These are phyloP conservation scores for Epinotia ramella DNA, from an alignment of 2,888 invertebrate species.

Conservation along the genomic window DNA sequence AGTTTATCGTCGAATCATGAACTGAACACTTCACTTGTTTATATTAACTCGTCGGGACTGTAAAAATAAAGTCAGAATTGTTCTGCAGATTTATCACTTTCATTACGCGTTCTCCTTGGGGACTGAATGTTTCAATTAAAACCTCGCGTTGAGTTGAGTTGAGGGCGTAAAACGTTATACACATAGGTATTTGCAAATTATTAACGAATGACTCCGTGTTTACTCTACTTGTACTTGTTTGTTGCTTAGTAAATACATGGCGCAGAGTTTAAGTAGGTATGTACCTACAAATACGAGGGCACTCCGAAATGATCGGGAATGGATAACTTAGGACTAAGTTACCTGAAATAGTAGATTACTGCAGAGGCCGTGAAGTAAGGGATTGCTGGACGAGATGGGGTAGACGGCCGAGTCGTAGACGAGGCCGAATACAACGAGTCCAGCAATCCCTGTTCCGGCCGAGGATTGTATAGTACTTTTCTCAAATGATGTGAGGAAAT, in stretches of 20 bases:
- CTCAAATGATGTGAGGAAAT: no score
- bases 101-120: slow-evolving; percentile 50
- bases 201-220: slow-evolving; percentile 17
- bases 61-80: slow-evolving; percentile 44
- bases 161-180: slow-evolving; percentile 24
- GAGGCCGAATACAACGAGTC: no score
- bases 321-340: no score
- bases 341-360: no score
- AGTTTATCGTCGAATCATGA: slow-evolving; percentile 58
- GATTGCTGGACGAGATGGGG: no score
- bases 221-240: not conserved
- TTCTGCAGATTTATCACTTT: slow-evolving; percentile 54
- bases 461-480: no score
- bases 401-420: no score
- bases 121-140: slow-evolving; percentile 57
- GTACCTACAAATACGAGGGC: no score
- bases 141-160: slow-evolving; percentile 27
- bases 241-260: not conserved
- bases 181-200: slow-evolving; percentile 24
- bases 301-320: no score
- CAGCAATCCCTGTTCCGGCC: no score
- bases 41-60: slow-evolving; percentile 40
- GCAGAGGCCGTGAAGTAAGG: no score
- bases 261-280: not conserved
- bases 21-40: slow-evolving; percentile 42